Base-by-base conservation (phyloP, 1,140 invertebrate species). In the Brevipalpus yothersi region DNA sequence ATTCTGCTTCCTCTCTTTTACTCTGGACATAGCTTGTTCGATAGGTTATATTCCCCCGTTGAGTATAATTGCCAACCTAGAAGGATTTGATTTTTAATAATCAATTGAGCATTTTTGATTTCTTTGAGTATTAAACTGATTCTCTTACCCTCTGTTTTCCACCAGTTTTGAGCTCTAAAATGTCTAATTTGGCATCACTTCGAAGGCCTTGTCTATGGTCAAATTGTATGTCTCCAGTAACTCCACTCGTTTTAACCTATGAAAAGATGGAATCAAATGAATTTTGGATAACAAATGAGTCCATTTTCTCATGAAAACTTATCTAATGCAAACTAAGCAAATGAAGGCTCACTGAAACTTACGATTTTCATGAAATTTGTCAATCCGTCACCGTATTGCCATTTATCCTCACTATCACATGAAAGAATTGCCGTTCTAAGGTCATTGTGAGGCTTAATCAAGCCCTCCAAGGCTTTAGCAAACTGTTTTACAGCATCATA, bases 351-450 rank as follows among this genome's bases (percentile, higher is more conserved):
- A 17, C 40, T 5, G 11, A 8, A 51, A 51, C 49, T 51, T 3
- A 92, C 90, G 66, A 91, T 85, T 78, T 90, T 92, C 87, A 96
- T 94, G 68, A 94, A 95, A 75, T 95, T 95, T 60, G 93, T 86
- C 23, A 96, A 77, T 64, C 85, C 90, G 70, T 88, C 86, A 57
- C 92, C 92, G 68, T 93, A 85, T 8, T 82, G 82, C 90, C 90
- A 95, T 0, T 86, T 87, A 67, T 91, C 82, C 58, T 84, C 80
- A 3, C 82, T 82, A 63, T 91, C 86, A 69, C 90, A 95, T 15
- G 83, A 87, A 17, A 94, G 74, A 54, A 92, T 87, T 68, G 86
- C 80, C 69, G 91, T 84, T 47, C 84, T 88, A 41, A 82, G 80
- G 71, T 92, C 86, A 31, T 31, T 31, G 31, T 31, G 31, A 0